Evolutionary conservation across 1,140 invertebrate genomes (phyloP).

Genomic region (Latrodectus geometricus): DNA sequence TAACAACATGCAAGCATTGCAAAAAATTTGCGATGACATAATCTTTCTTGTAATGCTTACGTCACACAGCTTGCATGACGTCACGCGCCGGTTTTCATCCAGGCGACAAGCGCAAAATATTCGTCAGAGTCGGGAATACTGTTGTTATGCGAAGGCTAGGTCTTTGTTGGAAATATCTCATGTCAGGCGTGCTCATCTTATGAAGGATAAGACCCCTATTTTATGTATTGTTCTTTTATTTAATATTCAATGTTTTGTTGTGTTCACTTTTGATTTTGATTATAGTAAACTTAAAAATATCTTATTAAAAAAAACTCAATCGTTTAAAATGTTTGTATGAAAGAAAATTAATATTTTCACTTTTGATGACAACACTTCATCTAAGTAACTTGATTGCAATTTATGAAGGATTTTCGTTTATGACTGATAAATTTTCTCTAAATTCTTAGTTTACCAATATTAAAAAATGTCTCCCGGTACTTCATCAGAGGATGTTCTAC

Average conservation of each 20-base stretch:
- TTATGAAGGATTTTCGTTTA: too few relatives aligned
- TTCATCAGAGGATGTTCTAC: conserved; percentile 85
- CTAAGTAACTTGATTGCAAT: too few relatives aligned
- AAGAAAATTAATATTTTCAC: too few relatives aligned
- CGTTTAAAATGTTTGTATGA: too few relatives aligned
- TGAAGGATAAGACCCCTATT: not conserved
- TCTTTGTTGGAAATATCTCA: conserved; percentile 53
- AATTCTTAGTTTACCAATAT: not conserved
- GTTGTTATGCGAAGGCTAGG: conserved; percentile 33
- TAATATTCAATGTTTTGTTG: too few relatives aligned
- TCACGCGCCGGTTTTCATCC: conserved; percentile 34
- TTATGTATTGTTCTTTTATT: too few relatives aligned
- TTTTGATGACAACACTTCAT: too few relatives aligned
- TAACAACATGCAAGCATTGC: not conserved
- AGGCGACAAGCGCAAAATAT: conserved; percentile 16
- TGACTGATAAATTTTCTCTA: too few relatives aligned
- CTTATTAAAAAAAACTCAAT: too few relatives aligned
- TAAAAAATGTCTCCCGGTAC: conserved; percentile 56
- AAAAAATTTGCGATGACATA: not conserved
- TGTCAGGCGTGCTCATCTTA: conserved; percentile 47
- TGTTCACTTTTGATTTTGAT: too few relatives aligned
- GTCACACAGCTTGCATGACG: conserved; percentile 18
- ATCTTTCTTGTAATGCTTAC: not conserved
- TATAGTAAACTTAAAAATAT: too few relatives aligned
- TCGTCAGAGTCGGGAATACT: conserved; percentile 55